Percentiles rank a stretch among this genome's conserved stretches.
Conservation (phyloP, 2,113 vertebrate genomes). For the Daphoenositta chrysoptera region DNA sequence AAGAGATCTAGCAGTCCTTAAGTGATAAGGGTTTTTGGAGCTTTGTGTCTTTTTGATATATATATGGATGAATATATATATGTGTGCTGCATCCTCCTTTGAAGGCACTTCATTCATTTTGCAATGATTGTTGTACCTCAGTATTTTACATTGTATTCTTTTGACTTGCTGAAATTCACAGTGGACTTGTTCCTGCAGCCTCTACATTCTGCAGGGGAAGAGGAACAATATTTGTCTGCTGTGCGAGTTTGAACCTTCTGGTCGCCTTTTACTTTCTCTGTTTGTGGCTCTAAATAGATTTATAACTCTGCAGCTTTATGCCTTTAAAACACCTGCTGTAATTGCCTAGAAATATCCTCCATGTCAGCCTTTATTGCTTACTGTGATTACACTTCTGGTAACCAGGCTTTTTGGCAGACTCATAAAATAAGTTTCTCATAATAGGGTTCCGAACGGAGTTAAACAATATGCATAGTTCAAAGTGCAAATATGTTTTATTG, state of each 20-base stretch:
- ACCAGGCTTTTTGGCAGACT: constrained; percentile 30
- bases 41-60: neutral
- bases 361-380: constrained; percentile 46
- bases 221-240: neutral
- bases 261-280: neutral
- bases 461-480: neutral
- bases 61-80: fast-evolving
- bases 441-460: neutral
- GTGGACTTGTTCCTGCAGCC: neutral
- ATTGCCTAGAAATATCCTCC: constrained; percentile 37
- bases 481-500: constrained; percentile 5
- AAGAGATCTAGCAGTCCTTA: neutral
- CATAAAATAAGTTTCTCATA: constrained; percentile 40
- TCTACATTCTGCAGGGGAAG: neutral
- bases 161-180: neutral
- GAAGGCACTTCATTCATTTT: neutral
- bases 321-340: constrained; percentile 46
- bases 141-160: neutral
- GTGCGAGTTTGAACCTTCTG: neutral
- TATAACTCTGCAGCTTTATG: constrained; percentile 20
- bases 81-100: neutral
- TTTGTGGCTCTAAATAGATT: constrained; percentile 16
- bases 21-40: neutral
- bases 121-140: neutral
- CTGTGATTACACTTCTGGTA: constrained; percentile 33